Conservation (phyloP, 2,113 vertebrate species). For the Cephalopterus ornatus region DNA sequence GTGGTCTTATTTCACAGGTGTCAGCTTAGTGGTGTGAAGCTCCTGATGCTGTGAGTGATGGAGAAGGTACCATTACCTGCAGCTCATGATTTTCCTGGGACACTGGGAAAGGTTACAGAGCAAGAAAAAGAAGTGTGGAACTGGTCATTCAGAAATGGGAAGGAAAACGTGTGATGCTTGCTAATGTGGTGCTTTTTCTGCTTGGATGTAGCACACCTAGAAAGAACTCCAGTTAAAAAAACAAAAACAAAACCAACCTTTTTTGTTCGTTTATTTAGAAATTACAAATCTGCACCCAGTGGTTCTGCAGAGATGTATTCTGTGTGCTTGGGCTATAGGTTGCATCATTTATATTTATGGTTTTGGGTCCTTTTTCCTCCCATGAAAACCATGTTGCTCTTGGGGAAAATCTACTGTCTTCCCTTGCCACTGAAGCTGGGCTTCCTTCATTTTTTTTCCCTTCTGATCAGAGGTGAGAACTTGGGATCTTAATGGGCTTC, state of each 20-base stretch:
- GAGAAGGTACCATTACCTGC: background rate
- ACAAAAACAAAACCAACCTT: rapidly evolving
- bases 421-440: background rate
- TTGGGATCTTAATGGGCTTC: background rate
- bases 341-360: background rate
- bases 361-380: background rate
- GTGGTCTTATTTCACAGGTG: constrained; percentile 31
- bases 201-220: background rate
- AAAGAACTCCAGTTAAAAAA: background rate
- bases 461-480: background rate
- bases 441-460: background rate
- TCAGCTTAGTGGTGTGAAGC: background rate
- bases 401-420: background rate
- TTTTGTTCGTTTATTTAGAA: background rate
- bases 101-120: background rate
- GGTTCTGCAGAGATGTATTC: background rate
- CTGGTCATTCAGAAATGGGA: background rate
- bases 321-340: background rate
- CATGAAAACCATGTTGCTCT: background rate
- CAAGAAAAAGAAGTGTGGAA: background rate
- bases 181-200: background rate
- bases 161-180: background rate
- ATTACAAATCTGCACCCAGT: background rate
- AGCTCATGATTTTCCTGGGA: background rate
- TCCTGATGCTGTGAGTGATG: background rate